Percentiles rank a stretch among this genome's conserved stretches.
Evolutionary conservation across 64 coral and sea anemone genomes (phyloP).

Genomic region (Actinia tenebrosa): DNA sequence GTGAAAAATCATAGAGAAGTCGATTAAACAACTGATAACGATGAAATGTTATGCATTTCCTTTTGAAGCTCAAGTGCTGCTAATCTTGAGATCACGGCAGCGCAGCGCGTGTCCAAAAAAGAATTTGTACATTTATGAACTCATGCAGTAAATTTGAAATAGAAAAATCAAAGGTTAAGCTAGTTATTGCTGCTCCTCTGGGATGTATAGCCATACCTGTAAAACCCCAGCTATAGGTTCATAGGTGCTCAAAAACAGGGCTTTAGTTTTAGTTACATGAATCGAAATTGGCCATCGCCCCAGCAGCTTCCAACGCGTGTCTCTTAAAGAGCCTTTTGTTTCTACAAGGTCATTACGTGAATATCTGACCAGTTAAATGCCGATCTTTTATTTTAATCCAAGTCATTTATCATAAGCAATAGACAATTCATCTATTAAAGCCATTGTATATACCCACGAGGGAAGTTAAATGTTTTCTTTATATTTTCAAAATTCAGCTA

Average conservation of each 20-base stretch:
- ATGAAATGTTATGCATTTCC: background rate
- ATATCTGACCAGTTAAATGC: conserved; percentile 1
- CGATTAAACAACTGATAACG: background rate
- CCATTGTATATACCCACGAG: conserved; percentile 1
- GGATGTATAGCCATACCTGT: background rate
- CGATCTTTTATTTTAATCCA: background rate
- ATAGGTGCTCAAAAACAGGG: background rate
- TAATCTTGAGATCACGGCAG: background rate
- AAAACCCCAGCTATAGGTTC: background rate
- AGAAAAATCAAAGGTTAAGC: background rate
- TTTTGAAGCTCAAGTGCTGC: background rate
- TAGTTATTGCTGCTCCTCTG: background rate
- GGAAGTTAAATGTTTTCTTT: background rate
- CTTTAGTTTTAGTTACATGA: background rate
- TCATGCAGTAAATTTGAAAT: background rate
- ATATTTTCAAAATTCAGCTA: background rate
- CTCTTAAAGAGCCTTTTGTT: conserved; percentile 2
- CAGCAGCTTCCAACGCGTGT: background rate
- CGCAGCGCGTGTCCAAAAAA: background rate
- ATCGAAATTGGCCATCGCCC: background rate
- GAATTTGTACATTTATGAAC: background rate
- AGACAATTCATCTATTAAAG: background rate
- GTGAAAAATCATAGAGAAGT: background rate
- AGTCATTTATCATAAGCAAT: conserved; percentile 2
- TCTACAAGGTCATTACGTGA: background rate